Percentiles rank a stretch among this genome's conserved stretches.
Evolutionary conservation across 2,113 vertebrate species (phyloP).

Genomic region (Mionectes macconnelli): DNA sequence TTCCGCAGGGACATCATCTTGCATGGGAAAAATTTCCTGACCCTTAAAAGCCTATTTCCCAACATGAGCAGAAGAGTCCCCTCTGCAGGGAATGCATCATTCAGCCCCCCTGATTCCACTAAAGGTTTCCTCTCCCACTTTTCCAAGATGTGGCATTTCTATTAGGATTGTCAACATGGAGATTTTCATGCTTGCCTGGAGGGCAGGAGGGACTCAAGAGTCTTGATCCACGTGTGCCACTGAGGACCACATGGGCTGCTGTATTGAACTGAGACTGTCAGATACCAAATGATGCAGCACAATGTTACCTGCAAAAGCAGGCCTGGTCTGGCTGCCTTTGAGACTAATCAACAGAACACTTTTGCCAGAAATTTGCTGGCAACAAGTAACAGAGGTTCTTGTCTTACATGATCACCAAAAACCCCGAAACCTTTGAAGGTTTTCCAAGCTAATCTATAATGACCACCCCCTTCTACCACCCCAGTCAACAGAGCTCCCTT

Average conservation of each 20-base stretch:
- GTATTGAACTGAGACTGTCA: neutral
- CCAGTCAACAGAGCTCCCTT: neutral
- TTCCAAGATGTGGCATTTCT: neutral
- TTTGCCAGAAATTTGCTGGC: neutral
- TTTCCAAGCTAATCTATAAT: neutral
- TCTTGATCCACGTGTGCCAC: neutral
- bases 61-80: neutral
- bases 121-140: neutral
- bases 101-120: neutral
- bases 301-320: neutral
- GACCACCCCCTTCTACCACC: neutral
- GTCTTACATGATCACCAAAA: neutral
- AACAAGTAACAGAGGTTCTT: neutral
- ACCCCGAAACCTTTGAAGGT: neutral
- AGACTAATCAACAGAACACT: neutral
- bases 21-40: neutral
- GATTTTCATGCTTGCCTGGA: neutral
- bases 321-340: neutral
- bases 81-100: neutral
- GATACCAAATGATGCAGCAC: fast-evolving
- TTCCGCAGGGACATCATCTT: neutral
- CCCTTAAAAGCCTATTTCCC: neutral
- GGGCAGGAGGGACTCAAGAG: neutral
- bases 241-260: neutral
- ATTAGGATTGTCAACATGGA: neutral